Evolutionary conservation across 1,140 invertebrate genomes (phyloP), one percentile per base, ranked within the genome.

Genomic region (Drosophila subpulchrella): DNA sequence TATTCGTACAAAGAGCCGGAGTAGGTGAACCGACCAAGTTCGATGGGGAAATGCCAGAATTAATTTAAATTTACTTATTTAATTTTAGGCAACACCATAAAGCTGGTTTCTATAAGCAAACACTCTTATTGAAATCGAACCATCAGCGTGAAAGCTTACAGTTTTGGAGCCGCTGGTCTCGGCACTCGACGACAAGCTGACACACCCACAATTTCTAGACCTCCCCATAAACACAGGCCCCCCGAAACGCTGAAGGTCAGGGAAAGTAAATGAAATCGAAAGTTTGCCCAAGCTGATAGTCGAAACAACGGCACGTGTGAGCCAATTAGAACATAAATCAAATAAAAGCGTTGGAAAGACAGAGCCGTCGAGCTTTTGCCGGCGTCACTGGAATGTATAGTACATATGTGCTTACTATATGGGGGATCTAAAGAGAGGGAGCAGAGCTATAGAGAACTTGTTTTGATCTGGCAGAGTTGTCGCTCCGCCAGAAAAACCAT

Each of bases 201-300:
- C 79, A 79, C 75, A 58, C 70, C 55, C 55, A 58, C 58, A 50
- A 46, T 66, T 36, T 56, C 53, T 53, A 24, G 6, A 51, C 30
- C 17, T 7, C 1, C 32, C 4, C 11, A 27, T 38, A 32, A 46
- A 41, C 54, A 79, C 66, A 47, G 62, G 36, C 53, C 62, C 63
- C 56, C 44, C 0, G 4, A 48, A 36, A 13, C 36, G 20, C 11
- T 66, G 73, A 81, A 88, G 85, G 83, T 88, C 75, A 63, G 58
- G 50, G 55, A 84, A 79, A 46, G 68, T 66, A 77, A 70, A 53
- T 62, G 65, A 72, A 80, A 51, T 66, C 41, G 71, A 38, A 68
- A 65, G 63, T 75, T 68, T 58, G 32, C n/a, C 4, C 30, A 7
- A 10, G n/a, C 44, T 71, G 67, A 71, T 71, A 71, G 57, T 10